phyloP scores from a whole-genome alignment of 2,113 vertebrate species.

The Melanerpes formicivorus region DNA sequence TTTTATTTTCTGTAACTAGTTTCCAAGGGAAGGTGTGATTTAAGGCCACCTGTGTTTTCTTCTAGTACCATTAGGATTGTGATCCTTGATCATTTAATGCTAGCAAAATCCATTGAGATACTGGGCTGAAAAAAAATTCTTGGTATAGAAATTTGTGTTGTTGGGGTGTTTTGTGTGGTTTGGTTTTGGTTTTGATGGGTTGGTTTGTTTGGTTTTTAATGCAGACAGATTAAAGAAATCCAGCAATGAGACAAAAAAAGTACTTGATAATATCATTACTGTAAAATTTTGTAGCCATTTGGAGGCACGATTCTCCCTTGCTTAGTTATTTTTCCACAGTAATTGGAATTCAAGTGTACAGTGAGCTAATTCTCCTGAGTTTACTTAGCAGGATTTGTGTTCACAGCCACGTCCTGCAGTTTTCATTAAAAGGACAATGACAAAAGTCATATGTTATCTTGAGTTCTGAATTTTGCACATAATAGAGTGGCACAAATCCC shows the following conservation, averaged over 20 bases:
- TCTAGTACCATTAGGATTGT: background rate
- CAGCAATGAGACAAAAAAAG: background rate
- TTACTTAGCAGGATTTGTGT: slow-evolving; percentile 59
- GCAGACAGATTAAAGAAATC: background rate
- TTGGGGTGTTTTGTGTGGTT: too few species aligned
- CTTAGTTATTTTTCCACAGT: slow-evolving; percentile 31
- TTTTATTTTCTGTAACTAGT: background rate
- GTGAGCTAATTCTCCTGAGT: slow-evolving; percentile 53
- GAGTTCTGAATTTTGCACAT: slow-evolving; percentile 36
- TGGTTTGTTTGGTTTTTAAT: too few species aligned
- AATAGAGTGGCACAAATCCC: slow-evolving; percentile 59
- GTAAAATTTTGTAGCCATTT: background rate
- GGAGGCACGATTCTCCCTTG: background rate
- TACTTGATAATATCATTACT: background rate
- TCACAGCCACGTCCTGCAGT: slow-evolving; percentile 29
- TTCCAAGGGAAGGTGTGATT: background rate
- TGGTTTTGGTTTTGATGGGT: too few species aligned
- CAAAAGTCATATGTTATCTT: slow-evolving; percentile 58
- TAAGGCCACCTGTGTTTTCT: background rate
- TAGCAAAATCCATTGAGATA: background rate
- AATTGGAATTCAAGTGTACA: slow-evolving; percentile 42
- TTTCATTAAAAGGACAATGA: slow-evolving; percentile 64
- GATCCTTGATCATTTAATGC: background rate
- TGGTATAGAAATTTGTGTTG: background rate
- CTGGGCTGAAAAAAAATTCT: background rate